Base-by-base conservation (phyloP, 2,113 vertebrate genomes). In the Crypturellus undulatus region DNA sequence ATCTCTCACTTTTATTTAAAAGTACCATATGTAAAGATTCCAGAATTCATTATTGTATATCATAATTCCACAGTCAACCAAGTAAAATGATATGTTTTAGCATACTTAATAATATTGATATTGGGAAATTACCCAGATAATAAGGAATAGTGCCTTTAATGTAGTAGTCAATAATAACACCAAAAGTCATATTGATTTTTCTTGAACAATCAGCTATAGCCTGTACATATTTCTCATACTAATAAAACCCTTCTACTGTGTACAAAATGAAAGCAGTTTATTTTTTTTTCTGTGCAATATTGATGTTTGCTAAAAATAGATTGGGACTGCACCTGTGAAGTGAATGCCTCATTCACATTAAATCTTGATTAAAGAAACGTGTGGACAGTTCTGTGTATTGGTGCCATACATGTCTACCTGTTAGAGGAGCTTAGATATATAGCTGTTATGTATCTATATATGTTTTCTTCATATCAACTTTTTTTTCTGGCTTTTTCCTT, bases 141-240 rank as follows among this genome's bases (percentile, higher is more conserved):
- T 88, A 95, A 94, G 30, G 26, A 91, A 88, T 51, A 45, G 45
- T 93, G 62, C 17, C 54, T 95, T 92, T 96, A 95, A 95, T 93
- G 60, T 47, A 34, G 32, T 71, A 87, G 79, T 94, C 93, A 97
- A 95, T 97, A 97, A 93, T 81, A 96, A 83, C 83, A 94, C 40
- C 71, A 94, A 94, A 95, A 96, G 49, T 83, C 70, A 59, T 92
- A 96, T 95, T 97, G 97, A 97, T 97, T 97, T 96, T 90, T 95
- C 89, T 42, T 95, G 56, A 94, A 77, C 54, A 96, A 92, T 89
- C 6, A 8, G 68, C 69, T 95, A 40, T 62, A 85, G 69, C 40
- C 85, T 85, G 54, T 64, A 90, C 28, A 16, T 54, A 78, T 60
- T 88, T 86, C 65, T 96, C 54, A n/a, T 79, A 62, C n/a, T 83